phyloP scores from a whole-genome alignment of 2,797 vertebrate species.

The Synanceia verrucosa region DNA sequence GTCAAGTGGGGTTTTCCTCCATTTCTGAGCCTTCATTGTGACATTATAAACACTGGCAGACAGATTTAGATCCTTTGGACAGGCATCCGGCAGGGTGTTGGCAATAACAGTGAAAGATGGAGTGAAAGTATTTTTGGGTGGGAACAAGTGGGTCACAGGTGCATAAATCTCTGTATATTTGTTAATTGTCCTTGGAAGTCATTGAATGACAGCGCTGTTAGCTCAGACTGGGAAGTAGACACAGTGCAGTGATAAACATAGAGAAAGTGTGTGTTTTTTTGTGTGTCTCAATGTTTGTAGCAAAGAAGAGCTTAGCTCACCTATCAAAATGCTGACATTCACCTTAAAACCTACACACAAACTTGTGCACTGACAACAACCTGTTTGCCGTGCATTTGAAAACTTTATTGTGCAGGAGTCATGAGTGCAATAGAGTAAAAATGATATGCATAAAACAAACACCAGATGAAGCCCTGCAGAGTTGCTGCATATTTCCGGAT shows the following conservation, averaged over 20 bases:
- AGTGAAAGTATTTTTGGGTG: conserved; percentile 60
- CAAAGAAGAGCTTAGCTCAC: not conserved
- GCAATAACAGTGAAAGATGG: conserved; percentile 59
- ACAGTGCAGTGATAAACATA: not conserved
- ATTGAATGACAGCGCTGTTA: conserved; percentile 36
- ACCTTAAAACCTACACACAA: not conserved
- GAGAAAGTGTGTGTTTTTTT: not conserved
- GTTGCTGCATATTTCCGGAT: conserved; percentile 42
- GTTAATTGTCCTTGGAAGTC: conserved; percentile 62
- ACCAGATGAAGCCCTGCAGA: conserved; percentile 56
- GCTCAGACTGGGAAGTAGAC: conserved; percentile 3
- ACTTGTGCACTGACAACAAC: not conserved
- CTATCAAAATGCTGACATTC: not conserved
- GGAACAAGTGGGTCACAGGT: conserved; percentile 46
- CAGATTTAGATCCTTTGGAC: conserved; percentile 70
- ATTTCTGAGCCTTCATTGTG: conserved; percentile 61
- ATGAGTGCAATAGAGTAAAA: conserved; percentile 28
- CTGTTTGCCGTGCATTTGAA: conserved; percentile 21
- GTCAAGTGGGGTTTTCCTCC: conserved; percentile 61
- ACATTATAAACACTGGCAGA: conserved; percentile 69
- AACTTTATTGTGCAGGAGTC: conserved; percentile 8
- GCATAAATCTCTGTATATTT: conserved; percentile 63
- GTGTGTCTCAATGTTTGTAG: not conserved
- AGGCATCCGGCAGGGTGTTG: conserved; percentile 62
- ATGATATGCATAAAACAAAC: conserved; percentile 57